Base-by-base conservation (phyloP, 2,888 invertebrate genomes). In the Synergus umbraculus region DNA sequence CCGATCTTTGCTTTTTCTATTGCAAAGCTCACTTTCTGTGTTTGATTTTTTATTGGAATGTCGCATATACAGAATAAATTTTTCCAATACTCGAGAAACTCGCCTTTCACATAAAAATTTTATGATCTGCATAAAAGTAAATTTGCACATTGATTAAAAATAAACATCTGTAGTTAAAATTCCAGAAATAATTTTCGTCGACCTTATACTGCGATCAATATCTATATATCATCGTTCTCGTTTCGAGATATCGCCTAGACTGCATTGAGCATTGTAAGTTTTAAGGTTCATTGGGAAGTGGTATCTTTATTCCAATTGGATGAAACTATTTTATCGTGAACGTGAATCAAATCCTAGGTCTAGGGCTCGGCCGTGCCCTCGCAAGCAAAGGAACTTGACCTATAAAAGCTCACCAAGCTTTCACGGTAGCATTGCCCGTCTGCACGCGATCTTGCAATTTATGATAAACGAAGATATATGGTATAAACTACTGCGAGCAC, bases 381-480 rank as follows among this genome's bases (percentile, higher is more conserved):
- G 60, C 41, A 79, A 65, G 63, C 29, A 63, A 69, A 78, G 80
- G 83, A 83, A 83, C 83, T 83, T 83, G 83, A 83, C 83, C 83
- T 83, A 83, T 81, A 83, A 83, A 81, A 78, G 76, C 76, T 81
- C 63, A 60, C 79, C 73, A 76, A 76, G 78, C 80, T 81, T 69
- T 78, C 78, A 64, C 76, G 81, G 80, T 82, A 81, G 83, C 80
- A 81, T 81, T 82, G 83, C 79, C 80, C 81, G 79, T 77, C 79
- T 81, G 81, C 83, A 83, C 82, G 82, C 83, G 82, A 83, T 82
- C 76, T 73, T 43, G 73, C 76, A 82, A 83, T 83, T 80, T 76
- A 80, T 81, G 76, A 80, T 58, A 63, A 37, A 79, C 81, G 78
- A 82, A 82, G 81, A 83, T 79, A 77, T 77, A 81, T 29, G 22